Evolutionary conservation across 2,888 invertebrate genomes (phyloP), one percentile per base, ranked within the genome.

Genomic region (Eupithecia subfuscata): DNA sequence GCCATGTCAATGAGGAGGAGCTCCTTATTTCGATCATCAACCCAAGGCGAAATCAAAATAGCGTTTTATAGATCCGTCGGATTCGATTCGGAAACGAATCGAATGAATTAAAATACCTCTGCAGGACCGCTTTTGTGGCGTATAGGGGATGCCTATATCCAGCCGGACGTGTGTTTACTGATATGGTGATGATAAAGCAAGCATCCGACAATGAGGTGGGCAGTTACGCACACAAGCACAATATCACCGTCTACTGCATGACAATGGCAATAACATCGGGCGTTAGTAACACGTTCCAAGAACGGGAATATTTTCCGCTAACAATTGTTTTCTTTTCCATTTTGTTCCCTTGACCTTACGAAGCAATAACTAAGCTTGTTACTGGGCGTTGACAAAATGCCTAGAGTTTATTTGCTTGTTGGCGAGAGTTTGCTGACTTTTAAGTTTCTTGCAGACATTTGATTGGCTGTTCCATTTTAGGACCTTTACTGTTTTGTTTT

Each of bases 281-380:
- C 11, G 12, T 60, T 25, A 18, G 9, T n/a, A 16, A 68, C 68
- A 43, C 1, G 14, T 22, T 68, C n/a, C 5, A 5, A 67, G 40
- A 67, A 68, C 25, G 22, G 67, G 68, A 22, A 45, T 22, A 68
- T 43, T 40, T 45, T 14, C 68, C 43, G 25, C 4, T 25, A 43
- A 45, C 43, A 68, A 5, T 43, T 37, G 43, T 63, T 71, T 71
- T 45, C 64, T 43, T 16, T 30, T 11, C 40, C 22, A 63, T 64
- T 70, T 64, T 43, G 43, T 40, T 43, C 22, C 71, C 40, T 63
- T 71, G 69, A 63, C 60, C 63, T 45, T 69, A 22, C 16, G 69
- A 73, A 73, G 45, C 30, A 22, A 69, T 43, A 22, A n/a, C 71
- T 68, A 40, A 60, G 43, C 73, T 69, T 43, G 69, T 43, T 60